A percentile compares a stretch with the other conserved stretches of the same genome.
These are phyloP conservation scores for Pampusana beccarii DNA, from an alignment of 2,113 vertebrate species.

Conservation along the genomic window DNA sequence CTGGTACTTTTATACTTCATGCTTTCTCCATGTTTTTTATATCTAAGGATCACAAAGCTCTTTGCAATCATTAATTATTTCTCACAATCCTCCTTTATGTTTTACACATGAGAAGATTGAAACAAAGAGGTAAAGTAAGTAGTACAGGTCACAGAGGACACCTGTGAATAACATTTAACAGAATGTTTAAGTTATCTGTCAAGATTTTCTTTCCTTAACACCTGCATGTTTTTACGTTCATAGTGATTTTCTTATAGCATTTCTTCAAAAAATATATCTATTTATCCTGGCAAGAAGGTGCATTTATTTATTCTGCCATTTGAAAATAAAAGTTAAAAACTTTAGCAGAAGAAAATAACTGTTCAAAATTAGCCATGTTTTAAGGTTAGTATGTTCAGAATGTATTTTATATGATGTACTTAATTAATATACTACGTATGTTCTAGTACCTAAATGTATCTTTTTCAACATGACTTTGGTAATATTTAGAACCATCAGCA, in stretches of 20 bases:
- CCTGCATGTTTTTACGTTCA: neutral
- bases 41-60: conserved; percentile 42
- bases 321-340: neutral
- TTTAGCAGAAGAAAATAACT: neutral
- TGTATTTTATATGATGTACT: neutral
- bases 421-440: neutral
- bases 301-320: neutral
- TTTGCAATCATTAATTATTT: conserved; percentile 60
- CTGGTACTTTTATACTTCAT: neutral
- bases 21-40: conserved; percentile 3
- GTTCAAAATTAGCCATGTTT: neutral
- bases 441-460: neutral
- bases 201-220: neutral
- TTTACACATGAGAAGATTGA: conserved; percentile 40
- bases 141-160: conserved; percentile 64
- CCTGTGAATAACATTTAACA: conserved; percentile 37
- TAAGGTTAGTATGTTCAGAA: neutral
- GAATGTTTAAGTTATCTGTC: conserved; percentile 8
- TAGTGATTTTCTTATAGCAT: neutral
- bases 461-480: neutral
- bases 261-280: neutral
- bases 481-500: neutral
- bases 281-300: neutral
- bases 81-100: conserved; percentile 42
- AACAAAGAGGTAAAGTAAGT: conserved; percentile 51